phyloP scores from a whole-genome alignment of 2,888 invertebrate genomes.

The Periphyllus acericola region DNA sequence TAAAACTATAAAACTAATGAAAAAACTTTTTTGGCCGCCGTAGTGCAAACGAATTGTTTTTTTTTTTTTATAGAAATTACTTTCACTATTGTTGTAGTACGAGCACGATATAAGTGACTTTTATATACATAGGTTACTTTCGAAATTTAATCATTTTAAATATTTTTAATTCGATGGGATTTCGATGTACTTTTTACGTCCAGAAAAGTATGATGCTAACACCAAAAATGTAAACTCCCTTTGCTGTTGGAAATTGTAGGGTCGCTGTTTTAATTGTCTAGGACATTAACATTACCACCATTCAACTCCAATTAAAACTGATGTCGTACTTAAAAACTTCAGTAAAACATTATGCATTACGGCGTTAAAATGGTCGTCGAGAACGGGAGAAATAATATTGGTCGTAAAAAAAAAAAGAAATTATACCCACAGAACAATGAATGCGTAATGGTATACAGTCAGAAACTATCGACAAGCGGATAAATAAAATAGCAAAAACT shows the following conservation, averaged over 20 bases:
- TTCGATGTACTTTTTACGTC: background rate
- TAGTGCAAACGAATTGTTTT: background rate
- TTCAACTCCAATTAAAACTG: conserved; percentile 22
- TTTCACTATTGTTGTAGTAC: background rate
- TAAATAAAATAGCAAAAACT: conserved; percentile 29
- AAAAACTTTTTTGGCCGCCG: conserved; percentile 52
- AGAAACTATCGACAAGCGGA: background rate
- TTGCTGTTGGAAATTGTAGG: background rate
- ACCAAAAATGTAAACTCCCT: background rate
- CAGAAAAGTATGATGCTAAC: background rate
- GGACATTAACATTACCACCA: background rate
- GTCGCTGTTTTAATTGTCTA: background rate
- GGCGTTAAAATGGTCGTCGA: background rate
- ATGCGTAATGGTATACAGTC: background rate
- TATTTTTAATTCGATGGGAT: background rate
- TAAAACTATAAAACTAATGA: conserved; percentile 48
- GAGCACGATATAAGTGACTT: background rate
- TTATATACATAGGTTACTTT: background rate
- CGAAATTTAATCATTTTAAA: background rate
- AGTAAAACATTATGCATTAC: background rate
- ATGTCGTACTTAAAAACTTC: conserved; percentile 12
- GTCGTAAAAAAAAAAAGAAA: conserved; percentile 7
- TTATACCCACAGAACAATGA: conserved; percentile 17
- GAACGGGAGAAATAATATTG: background rate
- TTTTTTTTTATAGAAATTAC: conserved; percentile 31